phyloP scores from a whole-genome alignment of 1,140 invertebrate species.

The Ostrea denselamellosa region DNA sequence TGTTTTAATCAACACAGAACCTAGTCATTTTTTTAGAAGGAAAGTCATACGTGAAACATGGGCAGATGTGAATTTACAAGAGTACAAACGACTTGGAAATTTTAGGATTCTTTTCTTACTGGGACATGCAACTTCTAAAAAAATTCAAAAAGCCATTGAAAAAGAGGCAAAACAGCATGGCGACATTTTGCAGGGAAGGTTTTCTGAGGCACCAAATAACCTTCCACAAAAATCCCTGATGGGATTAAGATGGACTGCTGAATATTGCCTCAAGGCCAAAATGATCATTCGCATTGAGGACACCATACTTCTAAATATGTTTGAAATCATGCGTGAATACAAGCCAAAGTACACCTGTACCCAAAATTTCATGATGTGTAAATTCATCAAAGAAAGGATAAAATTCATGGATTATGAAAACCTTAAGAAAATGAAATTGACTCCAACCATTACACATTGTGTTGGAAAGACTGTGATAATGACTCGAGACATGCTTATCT shows the following conservation, averaged over 20 bases:
- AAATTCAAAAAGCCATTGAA: constrained; percentile 27
- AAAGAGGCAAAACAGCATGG: constrained; percentile 1
- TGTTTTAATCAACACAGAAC: constrained; percentile 8
- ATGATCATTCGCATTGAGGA: not conserved
- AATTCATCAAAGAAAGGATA: constrained; percentile 22
- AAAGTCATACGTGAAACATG: constrained; percentile 8
- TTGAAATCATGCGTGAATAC: constrained; percentile 6
- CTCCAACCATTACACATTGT: not conserved
- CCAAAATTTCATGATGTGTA: constrained; percentile 32
- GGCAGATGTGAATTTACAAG: not conserved
- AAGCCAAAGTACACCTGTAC: not conserved
- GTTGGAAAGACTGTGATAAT: not conserved
- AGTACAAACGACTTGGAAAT: constrained; percentile 7
- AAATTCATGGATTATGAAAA: constrained; percentile 19
- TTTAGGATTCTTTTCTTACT: constrained; percentile 27
- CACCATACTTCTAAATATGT: constrained; percentile 11
- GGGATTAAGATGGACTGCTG: constrained; percentile 17
- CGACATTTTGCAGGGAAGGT: constrained; percentile 30
- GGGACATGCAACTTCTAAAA: not conserved
- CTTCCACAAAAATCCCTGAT: constrained; percentile 15
- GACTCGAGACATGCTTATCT: constrained; percentile 31
- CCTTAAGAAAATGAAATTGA: not conserved
- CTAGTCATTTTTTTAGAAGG: not conserved
- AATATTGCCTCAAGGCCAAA: constrained; percentile 39
- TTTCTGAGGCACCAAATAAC: not conserved